Evolutionary conservation across 2,113 vertebrate species (phyloP).

Genomic region (Peromyscus leucopus): DNA sequence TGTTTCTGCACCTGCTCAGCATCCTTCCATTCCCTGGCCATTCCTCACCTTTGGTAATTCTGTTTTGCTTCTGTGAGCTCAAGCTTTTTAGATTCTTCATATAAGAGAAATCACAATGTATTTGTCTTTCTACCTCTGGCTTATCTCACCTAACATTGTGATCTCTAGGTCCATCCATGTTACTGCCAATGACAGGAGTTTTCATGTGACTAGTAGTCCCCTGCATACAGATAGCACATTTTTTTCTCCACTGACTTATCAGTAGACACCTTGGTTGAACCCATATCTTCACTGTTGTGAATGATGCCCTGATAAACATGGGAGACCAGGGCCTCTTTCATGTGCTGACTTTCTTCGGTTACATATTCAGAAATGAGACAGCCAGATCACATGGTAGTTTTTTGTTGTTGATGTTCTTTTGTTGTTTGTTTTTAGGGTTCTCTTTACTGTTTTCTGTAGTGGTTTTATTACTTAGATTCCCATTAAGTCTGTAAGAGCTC

Average conservation of each 20-base stretch:
- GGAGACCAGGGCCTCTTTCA: neutral
- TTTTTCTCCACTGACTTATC: neutral
- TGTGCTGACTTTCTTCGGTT: neutral
- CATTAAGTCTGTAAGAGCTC: neutral
- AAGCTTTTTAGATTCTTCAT: neutral
- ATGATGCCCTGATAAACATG: neutral
- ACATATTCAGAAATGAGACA: neutral
- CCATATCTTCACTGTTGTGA: neutral
- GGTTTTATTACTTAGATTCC: neutral
- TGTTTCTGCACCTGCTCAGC: neutral
- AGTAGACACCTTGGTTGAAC: no score
- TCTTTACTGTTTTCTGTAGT: neutral
- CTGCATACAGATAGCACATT: neutral
- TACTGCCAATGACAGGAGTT: neutral
- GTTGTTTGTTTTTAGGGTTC: neutral
- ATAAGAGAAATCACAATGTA: neutral
- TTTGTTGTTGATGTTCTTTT: neutral
- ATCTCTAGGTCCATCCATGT: no score
- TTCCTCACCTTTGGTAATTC: neutral
- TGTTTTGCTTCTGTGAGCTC: neutral
- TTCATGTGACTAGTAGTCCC: no score
- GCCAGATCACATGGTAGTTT: neutral
- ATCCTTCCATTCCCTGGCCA: neutral
- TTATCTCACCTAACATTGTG: neutral
- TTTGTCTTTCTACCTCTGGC: neutral